phyloP scores from a whole-genome alignment of 2,113 vertebrate genomes.

The Dinomys branickii region DNA sequence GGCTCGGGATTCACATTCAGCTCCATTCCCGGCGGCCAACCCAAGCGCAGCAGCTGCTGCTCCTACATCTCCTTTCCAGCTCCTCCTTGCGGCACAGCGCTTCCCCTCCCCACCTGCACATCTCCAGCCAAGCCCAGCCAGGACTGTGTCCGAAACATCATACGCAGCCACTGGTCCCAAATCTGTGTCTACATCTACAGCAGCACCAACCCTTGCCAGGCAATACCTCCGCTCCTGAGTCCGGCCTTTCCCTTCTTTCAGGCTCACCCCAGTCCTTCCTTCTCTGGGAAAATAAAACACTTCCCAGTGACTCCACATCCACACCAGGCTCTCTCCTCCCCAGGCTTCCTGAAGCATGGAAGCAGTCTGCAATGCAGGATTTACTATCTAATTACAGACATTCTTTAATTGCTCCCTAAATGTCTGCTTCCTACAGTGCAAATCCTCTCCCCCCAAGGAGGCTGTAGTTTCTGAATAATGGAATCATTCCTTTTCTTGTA shows the following conservation, averaged over 20 bases:
- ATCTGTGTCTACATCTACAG: neutral
- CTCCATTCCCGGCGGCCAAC: neutral
- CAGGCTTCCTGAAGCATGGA: neutral
- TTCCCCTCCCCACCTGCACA: neutral
- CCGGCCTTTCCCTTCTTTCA: neutral
- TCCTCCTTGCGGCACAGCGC: neutral
- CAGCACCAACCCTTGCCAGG: neutral
- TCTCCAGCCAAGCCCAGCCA: neutral
- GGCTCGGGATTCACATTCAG: neutral
- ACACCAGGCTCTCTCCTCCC: neutral
- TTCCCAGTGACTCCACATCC: neutral
- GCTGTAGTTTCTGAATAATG: neutral
- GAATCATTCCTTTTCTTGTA: neutral
- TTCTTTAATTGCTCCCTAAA: constrained; percentile 48
- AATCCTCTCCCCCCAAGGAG: neutral
- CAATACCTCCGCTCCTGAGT: neutral
- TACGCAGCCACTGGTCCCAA: accelerated
- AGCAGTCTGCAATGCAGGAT: neutral
- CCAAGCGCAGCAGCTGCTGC: neutral
- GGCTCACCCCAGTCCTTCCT: neutral
- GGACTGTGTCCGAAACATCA: neutral
- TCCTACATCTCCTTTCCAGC: too few species aligned
- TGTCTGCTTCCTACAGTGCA: neutral
- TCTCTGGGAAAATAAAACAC: neutral
- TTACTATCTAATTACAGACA: constrained; percentile 52